Conservation (phyloP, 2,888 invertebrate species). For the Campoletis raptor region DNA sequence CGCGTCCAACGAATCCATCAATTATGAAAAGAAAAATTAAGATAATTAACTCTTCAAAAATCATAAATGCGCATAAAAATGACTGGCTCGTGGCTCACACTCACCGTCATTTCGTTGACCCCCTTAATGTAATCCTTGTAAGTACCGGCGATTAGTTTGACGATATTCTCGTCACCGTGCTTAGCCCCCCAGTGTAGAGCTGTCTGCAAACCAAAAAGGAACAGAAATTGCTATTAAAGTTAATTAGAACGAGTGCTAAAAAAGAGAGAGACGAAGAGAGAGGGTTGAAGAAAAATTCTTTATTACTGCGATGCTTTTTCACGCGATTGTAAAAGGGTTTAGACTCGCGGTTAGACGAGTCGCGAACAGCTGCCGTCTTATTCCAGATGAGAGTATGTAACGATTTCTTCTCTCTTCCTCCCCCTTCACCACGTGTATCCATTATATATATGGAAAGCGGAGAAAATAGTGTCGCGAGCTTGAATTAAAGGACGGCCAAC, state of each 20-base stretch:
- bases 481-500: conserved; percentile 80
- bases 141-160: conserved; percentile 96
- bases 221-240: neutral
- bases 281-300: neutral
- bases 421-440: neutral
- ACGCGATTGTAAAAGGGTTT: conserved; percentile 48
- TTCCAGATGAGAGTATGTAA: conserved; percentile 32
- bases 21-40: conserved; percentile 1
- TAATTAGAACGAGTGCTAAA: neutral
- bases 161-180: conserved; percentile 95
- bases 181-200: conserved; percentile 99
- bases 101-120: conserved; percentile 95
- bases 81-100: conserved; percentile 71
- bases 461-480: conserved; percentile 68
- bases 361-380: conserved; percentile 79
- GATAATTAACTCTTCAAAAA: conserved; percentile 26
- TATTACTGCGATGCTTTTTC: neutral
- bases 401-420: conserved; percentile 58
- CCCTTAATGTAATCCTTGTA: conserved; percentile 88
- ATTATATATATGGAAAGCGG: conserved; percentile 28
- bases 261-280: neutral
- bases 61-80: neutral
- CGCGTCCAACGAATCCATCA: conserved; percentile 27
- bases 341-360: conserved; percentile 75
- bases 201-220: conserved; percentile 88